Percentiles rank a stretch among this genome's conserved stretches.
phyloP scores from a whole-genome alignment of 1,140 invertebrate species.

The Calephelis virginiensis region DNA sequence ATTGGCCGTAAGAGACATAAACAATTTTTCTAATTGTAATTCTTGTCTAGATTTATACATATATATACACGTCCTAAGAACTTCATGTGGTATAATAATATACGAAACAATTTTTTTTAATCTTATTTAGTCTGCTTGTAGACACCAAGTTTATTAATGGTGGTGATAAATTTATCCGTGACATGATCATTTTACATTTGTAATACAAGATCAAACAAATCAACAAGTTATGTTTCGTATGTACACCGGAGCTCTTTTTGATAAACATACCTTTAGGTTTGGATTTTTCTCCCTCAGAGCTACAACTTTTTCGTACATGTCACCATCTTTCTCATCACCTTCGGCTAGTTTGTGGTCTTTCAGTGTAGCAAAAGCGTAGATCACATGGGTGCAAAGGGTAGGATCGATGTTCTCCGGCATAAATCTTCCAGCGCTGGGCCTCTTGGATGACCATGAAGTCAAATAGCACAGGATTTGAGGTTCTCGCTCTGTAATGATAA shows the following conservation, averaged over 20 bases:
- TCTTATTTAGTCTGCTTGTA: too few species aligned
- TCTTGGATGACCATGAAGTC: slow-evolving; percentile 95
- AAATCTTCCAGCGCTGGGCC: slow-evolving; percentile 91
- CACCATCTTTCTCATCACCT: slow-evolving; percentile 87
- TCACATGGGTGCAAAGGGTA: slow-evolving; percentile 93
- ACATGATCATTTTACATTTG: too few species aligned
- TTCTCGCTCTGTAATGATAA: slow-evolving; percentile 81
- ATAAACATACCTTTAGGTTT: slow-evolving; percentile 85
- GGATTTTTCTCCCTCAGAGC: slow-evolving; percentile 93
- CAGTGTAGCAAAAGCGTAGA: slow-evolving; percentile 95
- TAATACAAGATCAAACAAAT: not conserved
- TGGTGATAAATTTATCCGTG: too few species aligned
- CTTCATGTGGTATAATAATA: too few species aligned
- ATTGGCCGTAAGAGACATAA: too few species aligned
- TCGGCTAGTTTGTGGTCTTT: slow-evolving; percentile 90
- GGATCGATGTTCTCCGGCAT: slow-evolving; percentile 92
- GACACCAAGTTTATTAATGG: too few species aligned
- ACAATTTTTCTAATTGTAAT: too few species aligned
- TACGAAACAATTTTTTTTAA: too few species aligned
- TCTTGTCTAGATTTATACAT: too few species aligned
- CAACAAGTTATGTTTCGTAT: not conserved
- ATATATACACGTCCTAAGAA: too few species aligned
- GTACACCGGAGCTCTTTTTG: too few species aligned
- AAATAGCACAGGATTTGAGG: slow-evolving; percentile 95
- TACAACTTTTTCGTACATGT: slow-evolving; percentile 91